Conservation (phyloP, 2,888 invertebrate species). For the Scrobipalpa atriplicella region DNA sequence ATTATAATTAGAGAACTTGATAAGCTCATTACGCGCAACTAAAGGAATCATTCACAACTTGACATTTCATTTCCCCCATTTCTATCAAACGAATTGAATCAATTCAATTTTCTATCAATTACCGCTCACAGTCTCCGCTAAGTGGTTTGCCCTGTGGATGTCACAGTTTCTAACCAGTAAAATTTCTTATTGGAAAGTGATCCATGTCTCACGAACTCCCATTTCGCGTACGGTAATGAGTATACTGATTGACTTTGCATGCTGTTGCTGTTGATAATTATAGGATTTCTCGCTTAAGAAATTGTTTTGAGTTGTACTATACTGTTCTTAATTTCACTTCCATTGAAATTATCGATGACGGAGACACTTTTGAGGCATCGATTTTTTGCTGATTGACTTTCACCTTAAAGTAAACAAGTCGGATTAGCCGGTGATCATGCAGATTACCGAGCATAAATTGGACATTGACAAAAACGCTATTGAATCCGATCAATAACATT, state of each 20-base stretch:
- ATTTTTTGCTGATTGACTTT: conserved; percentile 55
- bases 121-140: conserved; percentile 41
- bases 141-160: conserved; percentile 54
- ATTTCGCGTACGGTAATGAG: conserved; percentile 63
- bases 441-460: conserved; percentile 60
- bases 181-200: conserved; percentile 66
- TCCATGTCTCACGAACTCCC: conserved; percentile 63
- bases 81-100: conserved; percentile 22
- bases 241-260: conserved; percentile 61
- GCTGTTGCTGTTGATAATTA: conserved; percentile 60
- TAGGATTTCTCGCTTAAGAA: conserved; percentile 53
- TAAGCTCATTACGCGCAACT: conserved; percentile 18
- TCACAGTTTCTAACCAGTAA: conserved; percentile 61
- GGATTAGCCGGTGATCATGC: conserved; percentile 63
- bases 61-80: conserved; percentile 21
- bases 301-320: conserved; percentile 44
- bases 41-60: conserved; percentile 18
- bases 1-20: conserved; percentile 17
- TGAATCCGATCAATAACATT: conserved; percentile 67
- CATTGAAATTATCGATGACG: conserved; percentile 42
- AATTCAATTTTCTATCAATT: conserved; percentile 39
- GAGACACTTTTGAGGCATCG: conserved; percentile 40
- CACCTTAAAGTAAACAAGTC: conserved; percentile 54
- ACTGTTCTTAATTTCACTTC: conserved; percentile 58
- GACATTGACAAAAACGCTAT: conserved; percentile 62